phyloP scores from a whole-genome alignment of 1,140 invertebrate genomes.

The Apocrypta bakeri region DNA sequence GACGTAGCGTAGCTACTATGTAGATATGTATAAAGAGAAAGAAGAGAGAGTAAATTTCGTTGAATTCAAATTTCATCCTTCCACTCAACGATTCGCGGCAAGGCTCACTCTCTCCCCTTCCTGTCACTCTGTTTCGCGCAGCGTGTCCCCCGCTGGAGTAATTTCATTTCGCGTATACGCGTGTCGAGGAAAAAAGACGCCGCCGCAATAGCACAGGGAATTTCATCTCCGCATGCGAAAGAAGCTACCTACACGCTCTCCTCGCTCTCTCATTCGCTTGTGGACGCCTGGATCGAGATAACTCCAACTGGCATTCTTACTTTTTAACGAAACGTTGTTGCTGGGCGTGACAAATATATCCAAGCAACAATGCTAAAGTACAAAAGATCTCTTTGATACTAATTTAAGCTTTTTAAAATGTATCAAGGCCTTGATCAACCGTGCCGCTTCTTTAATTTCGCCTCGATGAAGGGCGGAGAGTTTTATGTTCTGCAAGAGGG shows the following conservation, averaged over 20 bases:
- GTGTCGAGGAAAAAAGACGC: conserved; percentile 18
- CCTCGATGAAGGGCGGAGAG: conserved; percentile 32
- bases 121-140: conserved; percentile 41
- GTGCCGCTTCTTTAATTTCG: conserved; percentile 57
- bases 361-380: no score
- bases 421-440: conserved; percentile 58
- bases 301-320: not conserved
- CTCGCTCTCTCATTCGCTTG: no score
- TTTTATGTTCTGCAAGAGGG: no score
- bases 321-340: not conserved
- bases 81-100: conserved; percentile 36
- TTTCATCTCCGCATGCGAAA: conserved; percentile 27
- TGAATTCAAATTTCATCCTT: conserved; percentile 58
- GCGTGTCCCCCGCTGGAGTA: conserved; percentile 33
- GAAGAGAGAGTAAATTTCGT: conserved; percentile 56
- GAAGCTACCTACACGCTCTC: not conserved
- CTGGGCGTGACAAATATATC: no score
- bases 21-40: not conserved
- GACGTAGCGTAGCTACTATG: conserved; percentile 34
- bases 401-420: not conserved
- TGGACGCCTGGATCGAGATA: conserved; percentile 15
- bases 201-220: conserved; percentile 18
- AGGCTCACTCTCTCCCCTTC: conserved; percentile 24
- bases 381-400: no score
- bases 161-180: conserved; percentile 41